phyloP scores from a whole-genome alignment of 2,113 vertebrate genomes.

The Procavia capensis region DNA sequence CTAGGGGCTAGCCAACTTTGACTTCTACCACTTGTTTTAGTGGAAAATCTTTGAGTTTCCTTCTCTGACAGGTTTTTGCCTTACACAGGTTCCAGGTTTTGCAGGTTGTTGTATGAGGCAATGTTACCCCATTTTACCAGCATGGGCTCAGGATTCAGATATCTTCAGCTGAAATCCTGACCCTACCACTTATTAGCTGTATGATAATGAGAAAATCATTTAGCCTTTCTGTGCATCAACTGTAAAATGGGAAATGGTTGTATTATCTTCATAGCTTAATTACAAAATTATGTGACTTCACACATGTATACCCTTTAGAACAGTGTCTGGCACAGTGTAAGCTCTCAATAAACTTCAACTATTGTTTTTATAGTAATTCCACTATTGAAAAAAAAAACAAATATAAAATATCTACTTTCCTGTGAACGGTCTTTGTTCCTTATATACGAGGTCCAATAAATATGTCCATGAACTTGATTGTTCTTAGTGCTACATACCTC shows the following conservation, averaged over 20 bases:
- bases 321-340: not conserved
- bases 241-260: not conserved
- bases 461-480: too few species aligned
- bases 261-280: not conserved
- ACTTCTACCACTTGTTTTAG: too few species aligned
- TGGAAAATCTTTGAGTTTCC: too few species aligned
- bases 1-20: too few species aligned
- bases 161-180: not conserved
- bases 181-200: not conserved
- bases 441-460: too few species aligned
- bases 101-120: not conserved
- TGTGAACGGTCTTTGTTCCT: not conserved
- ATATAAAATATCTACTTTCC: not conserved
- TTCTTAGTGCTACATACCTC: too few species aligned
- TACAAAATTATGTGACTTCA: slow-evolving; percentile 11
- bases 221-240: not conserved
- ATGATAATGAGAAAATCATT: not conserved
- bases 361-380: slow-evolving; percentile 27
- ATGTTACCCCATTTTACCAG: not conserved
- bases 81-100: not conserved
- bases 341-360: not conserved
- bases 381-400: not conserved
- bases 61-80: not conserved
- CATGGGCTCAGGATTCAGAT: not conserved
- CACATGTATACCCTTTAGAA: not conserved